Percentiles rank a stretch among this genome's conserved stretches.
These are phyloP conservation scores for Hylyphantes graminicola DNA, from an alignment of 1,140 invertebrate genomes.

Conservation along the genomic window DNA sequence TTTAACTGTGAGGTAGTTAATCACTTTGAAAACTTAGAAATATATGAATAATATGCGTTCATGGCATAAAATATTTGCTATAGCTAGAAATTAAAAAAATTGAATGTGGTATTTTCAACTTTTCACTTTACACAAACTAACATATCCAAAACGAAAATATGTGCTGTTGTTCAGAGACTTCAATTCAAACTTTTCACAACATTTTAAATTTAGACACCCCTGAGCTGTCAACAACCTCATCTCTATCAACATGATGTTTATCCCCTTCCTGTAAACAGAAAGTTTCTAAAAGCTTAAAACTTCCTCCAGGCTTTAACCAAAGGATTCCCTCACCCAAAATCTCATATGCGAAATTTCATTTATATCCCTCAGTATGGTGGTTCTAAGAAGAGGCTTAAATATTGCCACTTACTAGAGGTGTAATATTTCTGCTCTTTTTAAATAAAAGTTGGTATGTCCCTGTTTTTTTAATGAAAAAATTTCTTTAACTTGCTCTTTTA, in stretches of 20 bases:
- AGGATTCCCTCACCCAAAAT: no score
- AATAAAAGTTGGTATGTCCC: no score
- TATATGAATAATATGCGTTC: background rate
- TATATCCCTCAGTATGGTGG: no score
- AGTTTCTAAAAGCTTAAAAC: no score
- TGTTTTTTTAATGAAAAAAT: no score
- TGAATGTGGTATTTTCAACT: background rate
- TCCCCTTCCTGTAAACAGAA: background rate
- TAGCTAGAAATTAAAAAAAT: background rate
- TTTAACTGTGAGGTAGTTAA: background rate
- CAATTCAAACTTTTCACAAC: slow-evolving; percentile 5
- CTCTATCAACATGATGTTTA: slow-evolving; percentile 10
- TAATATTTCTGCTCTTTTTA: no score
- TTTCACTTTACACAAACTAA: background rate
- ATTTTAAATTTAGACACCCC: slow-evolving; percentile 4
- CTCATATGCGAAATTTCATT: no score
- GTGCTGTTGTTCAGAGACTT: background rate
- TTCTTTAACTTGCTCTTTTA: no score
- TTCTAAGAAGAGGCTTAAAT: no score
- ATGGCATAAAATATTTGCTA: background rate
- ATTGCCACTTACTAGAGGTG: no score
- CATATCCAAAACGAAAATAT: background rate
- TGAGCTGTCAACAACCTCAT: slow-evolving; percentile 6
- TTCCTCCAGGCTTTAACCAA: no score
- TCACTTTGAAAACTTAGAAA: background rate